These are phyloP conservation scores for Norana najaformis DNA, from an alignment of 2,888 invertebrate species.

Conservation along the genomic window DNA sequence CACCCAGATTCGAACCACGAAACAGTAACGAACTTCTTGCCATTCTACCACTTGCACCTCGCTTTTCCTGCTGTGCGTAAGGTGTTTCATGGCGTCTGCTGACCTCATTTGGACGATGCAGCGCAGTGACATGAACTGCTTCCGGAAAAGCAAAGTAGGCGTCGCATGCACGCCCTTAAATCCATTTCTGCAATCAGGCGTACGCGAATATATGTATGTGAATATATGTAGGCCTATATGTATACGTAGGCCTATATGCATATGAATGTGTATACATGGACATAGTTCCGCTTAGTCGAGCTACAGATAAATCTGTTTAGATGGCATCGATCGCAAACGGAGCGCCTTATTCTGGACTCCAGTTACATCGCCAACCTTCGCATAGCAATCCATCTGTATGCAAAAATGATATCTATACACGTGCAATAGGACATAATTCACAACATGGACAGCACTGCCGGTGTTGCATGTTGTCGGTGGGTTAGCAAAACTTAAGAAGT, in stretches of 20 bases:
- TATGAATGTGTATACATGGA: not conserved
- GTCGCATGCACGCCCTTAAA: not conserved
- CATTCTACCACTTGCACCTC: no score
- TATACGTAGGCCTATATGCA: not conserved
- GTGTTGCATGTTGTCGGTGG: no score
- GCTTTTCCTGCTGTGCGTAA: not conserved
- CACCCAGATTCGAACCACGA: not conserved
- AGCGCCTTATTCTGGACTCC: not conserved
- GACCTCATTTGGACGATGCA: no score
- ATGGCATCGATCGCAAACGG: not conserved
- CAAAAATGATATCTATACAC: no score
- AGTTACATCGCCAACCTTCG: not conserved
- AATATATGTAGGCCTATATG: not conserved
- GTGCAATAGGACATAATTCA: no score
- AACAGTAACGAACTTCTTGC: not conserved
- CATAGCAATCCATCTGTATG: not conserved
- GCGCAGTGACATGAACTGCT: not conserved
- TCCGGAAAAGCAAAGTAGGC: not conserved
- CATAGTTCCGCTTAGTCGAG: no score
- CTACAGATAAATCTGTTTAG: not conserved
- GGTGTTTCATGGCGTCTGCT: not conserved
- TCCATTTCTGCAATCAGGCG: not conserved
- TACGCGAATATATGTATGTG: not conserved
- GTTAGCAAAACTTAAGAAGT: no score
- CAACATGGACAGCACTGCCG: no score